Evolutionary conservation across 64 coral and sea anemone genomes (phyloP).

Genomic region (Platygyra sinensis): DNA sequence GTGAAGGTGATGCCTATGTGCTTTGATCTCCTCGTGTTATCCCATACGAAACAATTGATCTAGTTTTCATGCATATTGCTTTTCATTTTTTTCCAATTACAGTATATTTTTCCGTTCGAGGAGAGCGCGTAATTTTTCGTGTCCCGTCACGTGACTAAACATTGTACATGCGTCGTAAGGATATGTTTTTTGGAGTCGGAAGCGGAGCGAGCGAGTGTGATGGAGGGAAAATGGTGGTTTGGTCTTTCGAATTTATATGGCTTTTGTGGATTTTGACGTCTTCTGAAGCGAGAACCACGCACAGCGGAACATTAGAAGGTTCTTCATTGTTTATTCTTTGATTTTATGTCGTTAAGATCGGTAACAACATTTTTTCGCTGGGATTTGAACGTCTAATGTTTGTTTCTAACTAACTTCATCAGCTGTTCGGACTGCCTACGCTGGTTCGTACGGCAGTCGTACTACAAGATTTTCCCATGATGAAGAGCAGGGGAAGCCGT

Average conservation of each 20-base stretch:
- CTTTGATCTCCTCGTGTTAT: no score
- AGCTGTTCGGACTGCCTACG: constrained; percentile 74
- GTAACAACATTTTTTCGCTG: constrained; percentile 14
- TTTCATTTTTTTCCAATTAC: background rate
- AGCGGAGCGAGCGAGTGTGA: constrained; percentile 74
- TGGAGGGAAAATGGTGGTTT: constrained; percentile 91
- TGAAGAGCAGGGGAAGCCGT: background rate
- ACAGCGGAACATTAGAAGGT: constrained; percentile 21
- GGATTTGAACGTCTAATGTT: constrained; percentile 46
- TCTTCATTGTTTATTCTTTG: background rate
- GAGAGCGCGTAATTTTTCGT: background rate
- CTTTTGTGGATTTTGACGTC: constrained; percentile 74
- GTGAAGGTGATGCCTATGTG: no score
- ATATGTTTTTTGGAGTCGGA: constrained; percentile 86
- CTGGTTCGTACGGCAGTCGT: constrained; percentile 73
- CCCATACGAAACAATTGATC: background rate
- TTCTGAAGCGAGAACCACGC: constrained; percentile 33
- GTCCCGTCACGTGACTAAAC: constrained; percentile 65
- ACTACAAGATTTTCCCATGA: constrained; percentile 44
- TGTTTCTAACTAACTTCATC: constrained; percentile 62
- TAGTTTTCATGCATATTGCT: background rate
- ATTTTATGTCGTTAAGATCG: constrained; percentile 8
- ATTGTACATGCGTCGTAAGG: constrained; percentile 66
- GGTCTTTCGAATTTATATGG: constrained; percentile 80
- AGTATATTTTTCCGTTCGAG: background rate